Evolutionary conservation across 2,797 vertebrate genomes (phyloP).

Genomic region (Mionectes olivaceus): DNA sequence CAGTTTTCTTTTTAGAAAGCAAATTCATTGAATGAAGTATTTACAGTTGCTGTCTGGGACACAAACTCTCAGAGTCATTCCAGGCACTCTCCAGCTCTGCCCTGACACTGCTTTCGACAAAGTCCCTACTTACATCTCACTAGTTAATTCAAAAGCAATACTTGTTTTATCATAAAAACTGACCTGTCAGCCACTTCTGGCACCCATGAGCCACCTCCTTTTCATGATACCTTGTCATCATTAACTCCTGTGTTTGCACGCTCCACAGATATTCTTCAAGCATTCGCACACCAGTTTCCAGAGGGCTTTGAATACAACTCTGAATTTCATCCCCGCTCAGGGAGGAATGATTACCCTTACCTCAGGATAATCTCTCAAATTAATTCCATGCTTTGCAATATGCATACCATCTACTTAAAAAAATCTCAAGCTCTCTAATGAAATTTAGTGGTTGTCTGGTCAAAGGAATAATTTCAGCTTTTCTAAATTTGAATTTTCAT

Average conservation of each 20-base stretch:
- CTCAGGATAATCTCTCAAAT: not conserved
- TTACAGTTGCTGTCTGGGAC: not conserved
- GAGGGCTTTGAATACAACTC: not conserved
- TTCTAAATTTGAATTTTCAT: not conserved
- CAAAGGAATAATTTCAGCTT: not conserved
- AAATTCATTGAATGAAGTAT: not conserved
- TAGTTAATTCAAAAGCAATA: not conserved
- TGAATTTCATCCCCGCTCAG: not conserved
- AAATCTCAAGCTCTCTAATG: not conserved
- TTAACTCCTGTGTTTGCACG: not conserved
- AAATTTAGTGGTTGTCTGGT: not conserved
- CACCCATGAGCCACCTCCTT: not conserved
- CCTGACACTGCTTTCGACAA: not conserved
- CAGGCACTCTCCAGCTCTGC: not conserved
- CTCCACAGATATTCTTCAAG: not conserved
- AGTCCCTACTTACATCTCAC: not conserved
- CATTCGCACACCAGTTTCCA: not conserved
- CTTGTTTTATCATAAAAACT: not conserved
- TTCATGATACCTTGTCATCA: not conserved
- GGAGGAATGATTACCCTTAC: not conserved
- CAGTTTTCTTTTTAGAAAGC: not conserved
- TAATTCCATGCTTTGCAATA: not conserved
- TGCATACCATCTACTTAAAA: not conserved
- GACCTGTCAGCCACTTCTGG: not conserved
- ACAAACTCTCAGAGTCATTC: accelerated